phyloP scores from a whole-genome alignment of 2,888 invertebrate genomes.

The Acanthosoma haemorrhoidale region DNA sequence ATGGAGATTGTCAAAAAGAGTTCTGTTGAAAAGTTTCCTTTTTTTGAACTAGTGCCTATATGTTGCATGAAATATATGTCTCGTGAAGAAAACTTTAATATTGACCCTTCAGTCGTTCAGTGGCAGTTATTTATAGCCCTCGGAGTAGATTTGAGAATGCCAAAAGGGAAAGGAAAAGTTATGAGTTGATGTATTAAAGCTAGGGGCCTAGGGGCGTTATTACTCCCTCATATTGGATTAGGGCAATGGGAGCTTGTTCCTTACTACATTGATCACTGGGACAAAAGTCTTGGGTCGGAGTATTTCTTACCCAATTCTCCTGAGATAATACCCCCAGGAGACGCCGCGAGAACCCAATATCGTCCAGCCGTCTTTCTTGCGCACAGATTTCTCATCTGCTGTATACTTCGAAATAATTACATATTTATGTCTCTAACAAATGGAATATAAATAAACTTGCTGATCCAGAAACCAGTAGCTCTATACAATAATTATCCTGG shows the following conservation, averaged over 20 bases:
- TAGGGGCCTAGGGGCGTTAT: neutral
- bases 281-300: neutral
- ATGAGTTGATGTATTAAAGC: conserved; percentile 26
- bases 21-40: too few relatives aligned
- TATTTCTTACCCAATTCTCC: neutral
- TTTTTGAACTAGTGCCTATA: too few relatives aligned
- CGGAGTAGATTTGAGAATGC: conserved; percentile 7
- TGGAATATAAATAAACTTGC: too few relatives aligned
- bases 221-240: conserved; percentile 25
- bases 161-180: conserved; percentile 11
- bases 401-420: too few relatives aligned
- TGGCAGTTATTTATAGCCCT: conserved; percentile 15
- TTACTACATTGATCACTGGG: neutral
- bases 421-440: too few relatives aligned
- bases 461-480: too few relatives aligned
- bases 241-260: neutral
- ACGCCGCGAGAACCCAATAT: too few relatives aligned
- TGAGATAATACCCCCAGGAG: neutral
- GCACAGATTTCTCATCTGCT: too few relatives aligned
- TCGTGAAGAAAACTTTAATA: neutral
- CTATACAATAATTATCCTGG: too few relatives aligned
- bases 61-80: neutral
- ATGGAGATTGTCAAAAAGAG: too few relatives aligned
- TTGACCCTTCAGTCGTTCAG: neutral
- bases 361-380: too few relatives aligned